Evolutionary conservation across 2,113 vertebrate species (phyloP), one percentile per base, ranked within the genome.

Genomic region (Neofelis nebulosa): DNA sequence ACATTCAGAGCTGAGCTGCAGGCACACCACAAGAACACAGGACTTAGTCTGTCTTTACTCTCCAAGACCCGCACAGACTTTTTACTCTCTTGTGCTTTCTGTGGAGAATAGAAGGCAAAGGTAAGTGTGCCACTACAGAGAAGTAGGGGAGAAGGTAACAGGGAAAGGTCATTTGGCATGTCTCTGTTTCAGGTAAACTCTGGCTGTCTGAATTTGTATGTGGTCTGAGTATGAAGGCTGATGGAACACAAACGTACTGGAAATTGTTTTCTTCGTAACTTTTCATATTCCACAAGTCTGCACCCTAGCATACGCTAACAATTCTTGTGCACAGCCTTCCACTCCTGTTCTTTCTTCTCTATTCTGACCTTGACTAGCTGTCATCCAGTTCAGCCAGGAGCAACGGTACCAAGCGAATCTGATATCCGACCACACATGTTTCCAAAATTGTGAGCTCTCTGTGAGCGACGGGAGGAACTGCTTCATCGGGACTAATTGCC

Each of bases 241-340:
- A 48, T 81, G 4, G 18, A 4, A 57, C n/a, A 81, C 41, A 68
- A 18, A 82, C 11, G 25, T 0, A 73, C 2, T 78, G 4, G 31
- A 92, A 76, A 93, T 7, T 18, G 12, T 66, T 66, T 68, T 74
- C 27, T 96, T 61, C 7, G 1, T 48, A 41, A 80, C 38, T 69
- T 95, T 76, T 96, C 74, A 94, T 84, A 95, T 45, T 73, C 83
- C 48, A 66, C 38, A 85, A 31, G 25, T 74, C 12, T 18, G 0
- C 45, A 36, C 5, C 41, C 50, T 73, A 78, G 27, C 29, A 41
- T 4, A 4, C 25, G 81, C 38, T 25, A 89, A 68, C 3, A 45
- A n/a, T 48, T 71, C 48, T 23, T 33, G 7, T 19, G 25, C 7
- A 45, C 4, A 15, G 65, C 13, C 33, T 95, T 86, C 1, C 1